These are phyloP conservation scores for Temnothorax unifasciatus DNA, from an alignment of 2,888 invertebrate species.

Conservation along the genomic window DNA sequence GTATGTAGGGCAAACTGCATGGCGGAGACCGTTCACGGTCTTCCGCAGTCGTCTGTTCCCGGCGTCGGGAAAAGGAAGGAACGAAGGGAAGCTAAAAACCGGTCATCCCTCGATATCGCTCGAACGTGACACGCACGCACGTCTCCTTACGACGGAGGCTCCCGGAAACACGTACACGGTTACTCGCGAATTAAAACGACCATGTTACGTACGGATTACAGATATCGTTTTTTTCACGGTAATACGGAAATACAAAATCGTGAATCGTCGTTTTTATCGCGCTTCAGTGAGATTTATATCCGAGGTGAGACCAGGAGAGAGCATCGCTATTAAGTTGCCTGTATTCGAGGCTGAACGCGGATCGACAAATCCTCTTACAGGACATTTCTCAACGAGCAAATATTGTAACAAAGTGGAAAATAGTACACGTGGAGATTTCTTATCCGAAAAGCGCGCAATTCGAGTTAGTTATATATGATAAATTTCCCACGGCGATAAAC, in stretches of 20 bases:
- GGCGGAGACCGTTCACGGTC: constrained; percentile 43
- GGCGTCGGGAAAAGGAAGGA: constrained; percentile 14
- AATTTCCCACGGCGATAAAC: background rate
- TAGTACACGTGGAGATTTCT: constrained; percentile 1
- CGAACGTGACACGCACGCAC: background rate
- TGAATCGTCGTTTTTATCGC: background rate
- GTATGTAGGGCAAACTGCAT: constrained; percentile 49
- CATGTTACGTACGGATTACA: background rate
- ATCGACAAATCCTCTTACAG: constrained; percentile 11
- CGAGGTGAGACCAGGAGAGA: background rate
- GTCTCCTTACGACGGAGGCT: background rate
- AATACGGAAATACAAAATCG: too few species aligned
- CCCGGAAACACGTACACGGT: background rate
- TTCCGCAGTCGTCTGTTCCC: constrained; percentile 39
- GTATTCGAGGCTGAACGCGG: background rate
- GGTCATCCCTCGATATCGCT: constrained; percentile 22
- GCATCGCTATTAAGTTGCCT: background rate
- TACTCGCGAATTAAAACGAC: constrained; percentile 17
- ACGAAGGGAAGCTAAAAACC: constrained; percentile 17
- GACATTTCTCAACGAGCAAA: background rate
- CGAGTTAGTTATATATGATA: background rate
- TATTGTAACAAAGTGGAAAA: background rate
- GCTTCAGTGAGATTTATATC: background rate
- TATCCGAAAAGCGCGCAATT: background rate
- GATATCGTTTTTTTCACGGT: background rate